Conservation (phyloP, 2,888 invertebrate genomes). For the Serrognathus titanus region DNA sequence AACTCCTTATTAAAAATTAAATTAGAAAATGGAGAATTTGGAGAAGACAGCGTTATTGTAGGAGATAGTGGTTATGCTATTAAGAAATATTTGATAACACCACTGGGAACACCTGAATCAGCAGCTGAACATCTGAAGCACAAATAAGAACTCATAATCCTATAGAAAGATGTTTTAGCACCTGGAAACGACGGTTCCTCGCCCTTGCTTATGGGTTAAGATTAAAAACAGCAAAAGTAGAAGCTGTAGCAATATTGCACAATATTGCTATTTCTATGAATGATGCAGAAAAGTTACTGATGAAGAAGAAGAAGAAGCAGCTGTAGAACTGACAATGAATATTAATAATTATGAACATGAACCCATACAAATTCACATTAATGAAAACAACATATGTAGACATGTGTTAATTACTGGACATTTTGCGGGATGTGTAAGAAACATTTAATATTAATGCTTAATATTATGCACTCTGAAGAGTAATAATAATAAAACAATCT, state of each 20-base stretch:
- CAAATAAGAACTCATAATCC: too few relatives aligned
- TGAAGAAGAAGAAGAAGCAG: not conserved
- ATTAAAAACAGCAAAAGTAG: not conserved
- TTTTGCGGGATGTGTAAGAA: too few relatives aligned
- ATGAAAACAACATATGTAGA: too few relatives aligned
- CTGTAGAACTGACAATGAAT: too few relatives aligned
- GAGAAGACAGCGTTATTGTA: not conserved
- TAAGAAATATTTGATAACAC: not conserved
- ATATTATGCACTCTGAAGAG: too few relatives aligned
- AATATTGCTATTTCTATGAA: not conserved
- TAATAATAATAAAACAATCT: too few relatives aligned
- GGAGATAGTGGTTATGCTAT: not conserved
- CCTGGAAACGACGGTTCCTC: constrained; percentile 3
- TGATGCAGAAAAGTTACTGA: not conserved
- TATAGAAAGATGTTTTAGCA: not conserved
- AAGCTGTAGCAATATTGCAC: not conserved
- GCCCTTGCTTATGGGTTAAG: not conserved
- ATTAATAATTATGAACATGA: too few relatives aligned
- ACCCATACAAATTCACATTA: too few relatives aligned
- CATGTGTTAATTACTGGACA: too few relatives aligned
- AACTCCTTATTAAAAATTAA: too few relatives aligned
- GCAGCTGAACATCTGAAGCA: not conserved
- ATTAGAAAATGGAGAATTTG: too few relatives aligned
- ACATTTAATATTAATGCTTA: too few relatives aligned
- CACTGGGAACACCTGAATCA: not conserved